Percentiles rank a stretch among this genome's conserved stretches.
These are phyloP conservation scores for Mycetomoellerius zeteki DNA, from an alignment of 1,140 invertebrate species.

Conservation along the genomic window DNA sequence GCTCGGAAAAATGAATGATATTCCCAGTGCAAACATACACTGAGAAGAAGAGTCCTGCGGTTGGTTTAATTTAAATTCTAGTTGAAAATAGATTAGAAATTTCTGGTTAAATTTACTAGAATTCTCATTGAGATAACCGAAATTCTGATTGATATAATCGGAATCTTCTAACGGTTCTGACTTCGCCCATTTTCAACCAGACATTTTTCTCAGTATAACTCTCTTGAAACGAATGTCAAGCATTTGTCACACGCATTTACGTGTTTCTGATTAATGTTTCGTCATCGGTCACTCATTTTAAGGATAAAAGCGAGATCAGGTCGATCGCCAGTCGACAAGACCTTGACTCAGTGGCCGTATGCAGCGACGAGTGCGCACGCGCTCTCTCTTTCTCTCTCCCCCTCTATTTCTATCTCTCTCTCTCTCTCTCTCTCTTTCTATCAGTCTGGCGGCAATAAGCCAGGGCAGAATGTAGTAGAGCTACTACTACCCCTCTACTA, in stretches of 20 bases:
- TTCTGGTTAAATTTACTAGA: too few species aligned
- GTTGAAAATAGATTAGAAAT: too few species aligned
- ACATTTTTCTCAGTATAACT: too few species aligned
- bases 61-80: too few species aligned
- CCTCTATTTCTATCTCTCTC: not conserved
- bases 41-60: too few species aligned
- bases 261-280: slow-evolving; percentile 55
- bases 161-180: too few species aligned
- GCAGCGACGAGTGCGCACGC: slow-evolving; percentile 67
- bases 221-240: not conserved
- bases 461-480: slow-evolving; percentile 33
- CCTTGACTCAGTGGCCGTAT: slow-evolving; percentile 82
- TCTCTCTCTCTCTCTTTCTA: not conserved
- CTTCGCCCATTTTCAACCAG: too few species aligned
- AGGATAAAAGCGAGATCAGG: slow-evolving; percentile 79
- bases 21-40: not conserved
- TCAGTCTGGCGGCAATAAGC: slow-evolving; percentile 48
- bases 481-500: slow-evolving; percentile 49
- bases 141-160: too few species aligned
- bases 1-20: not conserved
- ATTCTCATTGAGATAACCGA: too few species aligned
- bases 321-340: slow-evolving; percentile 77
- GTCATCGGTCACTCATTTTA: slow-evolving; percentile 64
- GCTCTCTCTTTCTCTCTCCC: slow-evolving; percentile 26
- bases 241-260: slow-evolving; percentile 32